A percentile compares a stretch with the other conserved stretches of the same genome.
phyloP scores from a whole-genome alignment of 2,888 invertebrate genomes.

The Ophonus ardosiacus region DNA sequence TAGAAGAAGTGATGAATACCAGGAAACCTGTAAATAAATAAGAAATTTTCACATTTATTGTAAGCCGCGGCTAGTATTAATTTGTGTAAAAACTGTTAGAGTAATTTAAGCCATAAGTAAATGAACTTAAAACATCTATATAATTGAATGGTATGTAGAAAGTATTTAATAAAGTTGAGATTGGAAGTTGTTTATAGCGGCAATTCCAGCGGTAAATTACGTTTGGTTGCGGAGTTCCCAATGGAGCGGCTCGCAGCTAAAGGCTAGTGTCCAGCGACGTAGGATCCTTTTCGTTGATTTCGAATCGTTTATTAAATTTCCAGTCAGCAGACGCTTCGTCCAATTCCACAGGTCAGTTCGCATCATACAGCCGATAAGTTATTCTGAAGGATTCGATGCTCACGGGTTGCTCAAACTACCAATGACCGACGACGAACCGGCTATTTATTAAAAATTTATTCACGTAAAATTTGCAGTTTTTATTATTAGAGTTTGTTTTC shows the following conservation, averaged over 20 bases:
- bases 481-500: neutral
- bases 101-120: no score
- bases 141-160: neutral
- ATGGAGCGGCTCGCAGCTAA: neutral
- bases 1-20: no score
- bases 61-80: no score
- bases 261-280: neutral
- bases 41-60: no score
- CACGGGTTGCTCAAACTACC: neutral
- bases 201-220: conserved; percentile 13
- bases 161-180: conserved; percentile 11
- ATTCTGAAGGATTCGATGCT: neutral
- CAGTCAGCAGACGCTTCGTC: conserved; percentile 18
- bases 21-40: no score
- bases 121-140: no score
- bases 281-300: conserved; percentile 34
- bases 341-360: conserved; percentile 43
- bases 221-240: neutral
- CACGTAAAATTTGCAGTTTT: conserved; percentile 11
- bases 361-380: conserved; percentile 43
- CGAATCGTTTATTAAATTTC: conserved; percentile 42
- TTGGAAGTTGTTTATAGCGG: neutral
- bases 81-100: no score
- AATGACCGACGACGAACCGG: neutral
- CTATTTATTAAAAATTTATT: conserved; percentile 39